Base-by-base conservation (phyloP, 2,888 invertebrate species). In the Conops quadrifasciatus region DNA sequence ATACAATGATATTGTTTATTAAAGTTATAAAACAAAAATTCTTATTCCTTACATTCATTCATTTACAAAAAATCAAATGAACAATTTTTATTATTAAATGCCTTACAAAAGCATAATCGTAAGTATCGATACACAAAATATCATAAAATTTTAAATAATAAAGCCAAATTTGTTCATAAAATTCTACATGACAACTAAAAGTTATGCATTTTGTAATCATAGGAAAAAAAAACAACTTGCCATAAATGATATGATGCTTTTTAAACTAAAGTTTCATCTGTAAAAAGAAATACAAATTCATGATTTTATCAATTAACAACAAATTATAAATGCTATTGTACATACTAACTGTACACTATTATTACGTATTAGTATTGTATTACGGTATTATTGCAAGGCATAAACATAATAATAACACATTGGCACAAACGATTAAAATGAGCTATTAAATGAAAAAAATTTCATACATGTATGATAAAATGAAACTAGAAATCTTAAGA, bases 221-320 rank as follows among this genome's bases (percentile, higher is more conserved):
- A 1, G 28, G 36, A 36, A 43, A 24, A 43, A 53, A 0, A n/a
- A 53, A 53, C 13, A 53, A 1, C 28, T 26, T n/a, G n/a, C n/a
- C n/a, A n/a, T n/a, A n/a, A n/a, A 51, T 26, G 59, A 60, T 47
- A 47, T 15, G 26, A 28, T 30, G 45, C 56, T 66, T 60, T 76
- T 78, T 78, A 78, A 74, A 80, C 70, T 81, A 82, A 78, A 80
- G 79, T 80, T 81, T 80, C 78, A 78, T 82, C 82, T 82, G 82
- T 81, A 82, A 80, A 78, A 81, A 75, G 72, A 76, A 64, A 71
- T 67, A 74, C 59, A 71, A 73, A 59, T 51, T 62, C 60, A 51
- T 49, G 26, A 51, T 51, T 24, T 58, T 26, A 58, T 28, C 15
- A 58, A 58, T 28, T 15, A 24, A 28, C 3, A 28, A 58, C 43